Evolutionary conservation across 2,888 invertebrate genomes (phyloP), one percentile per base, ranked within the genome.

Genomic region (Ochlodes sylvanus): DNA sequence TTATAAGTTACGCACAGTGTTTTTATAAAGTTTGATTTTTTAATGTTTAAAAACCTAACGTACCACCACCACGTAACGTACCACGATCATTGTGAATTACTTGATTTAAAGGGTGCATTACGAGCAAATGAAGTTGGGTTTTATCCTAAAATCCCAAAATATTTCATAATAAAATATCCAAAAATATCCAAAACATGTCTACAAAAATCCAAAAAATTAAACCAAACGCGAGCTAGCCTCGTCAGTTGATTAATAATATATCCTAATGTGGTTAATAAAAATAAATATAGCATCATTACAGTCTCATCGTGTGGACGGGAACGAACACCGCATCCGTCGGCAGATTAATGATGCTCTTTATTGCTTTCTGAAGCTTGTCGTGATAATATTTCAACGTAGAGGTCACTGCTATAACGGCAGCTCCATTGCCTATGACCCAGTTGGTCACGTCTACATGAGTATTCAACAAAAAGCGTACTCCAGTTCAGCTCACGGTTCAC

Each of bases 281-380:
- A 66, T 66, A 66, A 66, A 66, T 66, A 66, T 32, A 58, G 41
- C 75, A 72, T 69, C 70, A 72, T 65, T 21, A 63, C 34, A 63
- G 50, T 63, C 61, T 64, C 69, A 61, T 68, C 54, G 69, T 56
- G 69, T 67, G 69, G 70, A 67, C 50, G 57, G 7, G 55, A 63
- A 63, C 61, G 68, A 57, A 69, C 44, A 69, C 68, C 42, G 60
- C 41, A 72, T 71, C 73, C 71, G 70, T 52, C 69, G 71, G 54
- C 65, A 74, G 74, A 75, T 75, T 73, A 75, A 75, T 75, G 75
- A 63, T 58, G 55, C 56, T 50, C 72, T 74, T 72, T 75, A 75
- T 75, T 75, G 70, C 71, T 74, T 75, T 73, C 74, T 69, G 70
- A 71, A 69, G 68, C 70, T 65, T 58, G 52, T 52, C 63, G 63